phyloP scores from a whole-genome alignment of 1,140 invertebrate genomes.

The Listronotus bonariensis region DNA sequence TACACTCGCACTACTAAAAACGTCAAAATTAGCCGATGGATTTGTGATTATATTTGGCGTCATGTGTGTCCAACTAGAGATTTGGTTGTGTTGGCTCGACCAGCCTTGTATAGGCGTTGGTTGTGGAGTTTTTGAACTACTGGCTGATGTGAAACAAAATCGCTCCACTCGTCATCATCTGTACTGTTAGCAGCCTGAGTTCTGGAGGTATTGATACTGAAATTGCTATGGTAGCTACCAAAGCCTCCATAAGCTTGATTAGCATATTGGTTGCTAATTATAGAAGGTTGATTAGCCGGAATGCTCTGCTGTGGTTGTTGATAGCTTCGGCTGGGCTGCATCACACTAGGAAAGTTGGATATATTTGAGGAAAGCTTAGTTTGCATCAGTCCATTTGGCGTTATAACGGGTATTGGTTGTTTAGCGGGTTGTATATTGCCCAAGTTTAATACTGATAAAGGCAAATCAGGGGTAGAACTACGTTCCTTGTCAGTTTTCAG shows the following conservation, averaged over 20 bases:
- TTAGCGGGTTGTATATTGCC: constrained; percentile 49
- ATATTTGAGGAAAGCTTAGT: constrained; percentile 42
- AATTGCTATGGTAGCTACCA: background rate
- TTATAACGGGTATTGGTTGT: constrained; percentile 51
- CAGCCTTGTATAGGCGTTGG: background rate
- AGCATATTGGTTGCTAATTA: constrained; percentile 49
- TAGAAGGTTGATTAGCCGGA: constrained; percentile 46
- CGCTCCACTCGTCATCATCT: constrained; percentile 67
- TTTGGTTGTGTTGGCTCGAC: constrained; percentile 16
- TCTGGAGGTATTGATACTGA: constrained; percentile 6
- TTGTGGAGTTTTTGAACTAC: constrained; percentile 1
- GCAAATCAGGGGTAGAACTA: constrained; percentile 48
- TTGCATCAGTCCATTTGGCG: constrained; percentile 49
- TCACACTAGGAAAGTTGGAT: constrained; percentile 24
- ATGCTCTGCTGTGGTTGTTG: constrained; percentile 14
- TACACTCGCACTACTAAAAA: constrained; percentile 18
- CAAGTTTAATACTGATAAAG: constrained; percentile 51
- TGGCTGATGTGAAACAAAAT: constrained; percentile 61
- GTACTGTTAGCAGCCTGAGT: background rate
- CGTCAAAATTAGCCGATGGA: constrained; percentile 39
- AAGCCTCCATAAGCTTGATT: constrained; percentile 31
- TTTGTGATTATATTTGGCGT: constrained; percentile 47
- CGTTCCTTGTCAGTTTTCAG: constrained; percentile 36
- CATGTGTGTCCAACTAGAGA: constrained; percentile 28
- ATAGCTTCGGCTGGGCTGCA: constrained; percentile 24